A percentile compares a stretch with the other conserved stretches of the same genome.
phyloP scores from a whole-genome alignment of 2,888 invertebrate species.

The Odontothrips loti region DNA sequence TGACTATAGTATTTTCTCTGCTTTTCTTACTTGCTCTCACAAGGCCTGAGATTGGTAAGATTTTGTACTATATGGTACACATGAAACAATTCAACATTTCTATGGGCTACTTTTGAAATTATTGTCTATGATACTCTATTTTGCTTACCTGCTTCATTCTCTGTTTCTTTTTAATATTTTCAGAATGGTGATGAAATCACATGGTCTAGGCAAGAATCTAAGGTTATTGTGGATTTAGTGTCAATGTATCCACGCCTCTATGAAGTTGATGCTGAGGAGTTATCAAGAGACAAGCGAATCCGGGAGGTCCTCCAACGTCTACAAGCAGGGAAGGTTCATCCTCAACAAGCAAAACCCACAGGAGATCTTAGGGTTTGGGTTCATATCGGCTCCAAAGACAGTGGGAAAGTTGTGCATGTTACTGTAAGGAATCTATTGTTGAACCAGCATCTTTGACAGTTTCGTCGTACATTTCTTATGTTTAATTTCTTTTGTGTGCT shows the following conservation, averaged over 20 bases:
- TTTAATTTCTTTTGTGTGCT: conserved; percentile 31
- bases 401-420: conserved; percentile 55
- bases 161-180: conserved; percentile 38
- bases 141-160: conserved; percentile 31
- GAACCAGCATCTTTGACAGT: neutral
- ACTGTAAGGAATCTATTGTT: conserved; percentile 49
- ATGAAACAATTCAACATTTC: neutral
- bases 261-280: conserved; percentile 69
- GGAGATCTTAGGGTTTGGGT: conserved; percentile 80
- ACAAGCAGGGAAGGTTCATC: conserved; percentile 51
- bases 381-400: conserved; percentile 61
- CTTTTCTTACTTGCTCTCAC: neutral
- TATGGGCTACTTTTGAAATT: neutral
- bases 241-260: conserved; percentile 71
- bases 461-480: neutral
- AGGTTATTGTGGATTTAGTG: conserved; percentile 74
- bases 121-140: conserved; percentile 28
- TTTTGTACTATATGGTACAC: conserved; percentile 27
- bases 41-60: neutral
- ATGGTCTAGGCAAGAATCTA: conserved; percentile 64
- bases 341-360: conserved; percentile 54
- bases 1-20: neutral
- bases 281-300: conserved; percentile 70
- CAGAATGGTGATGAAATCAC: conserved; percentile 51
- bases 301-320: conserved; percentile 67